Evolutionary conservation across 2,113 vertebrate genomes (phyloP), one percentile per base, ranked within the genome.

Genomic region (Rallus limicola): DNA sequence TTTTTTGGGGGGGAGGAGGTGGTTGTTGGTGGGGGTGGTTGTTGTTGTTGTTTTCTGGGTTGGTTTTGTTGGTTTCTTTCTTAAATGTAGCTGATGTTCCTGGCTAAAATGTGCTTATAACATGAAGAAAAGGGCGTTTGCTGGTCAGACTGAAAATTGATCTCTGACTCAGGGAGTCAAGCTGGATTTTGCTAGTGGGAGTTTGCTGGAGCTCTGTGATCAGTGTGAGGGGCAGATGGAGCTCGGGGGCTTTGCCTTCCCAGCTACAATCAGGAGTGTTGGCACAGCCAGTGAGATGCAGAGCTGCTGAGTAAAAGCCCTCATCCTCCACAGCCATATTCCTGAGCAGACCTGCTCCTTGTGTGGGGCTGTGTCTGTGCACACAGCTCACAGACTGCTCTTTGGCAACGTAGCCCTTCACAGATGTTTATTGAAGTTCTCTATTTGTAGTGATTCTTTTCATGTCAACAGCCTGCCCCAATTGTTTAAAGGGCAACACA

Each of bases 231-330:
- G 16, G 9, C 67, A 81, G 69, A 19, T 29, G 68, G 88, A 79
- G 82, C 44, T 58, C 1, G 0, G 46, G 72, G 33, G 18, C 71
- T 68, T 9, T 48, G 16, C 42, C 31, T 36, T 50, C 38, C 56
- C 20, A 1, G 19, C 67, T 11, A 4, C 0, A 0, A 7, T 5
- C 12, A 34, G 80, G 10, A 38, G 38, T 10, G 13, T 59, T 24
- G 26, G 64, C 81, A 68, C 64, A 62, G 71, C 4, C 59, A 63
- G 36, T 0, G 9, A 88, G 88, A 44, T 83, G 85, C 48, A 60
- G 71, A 55, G 46, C 46, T 92, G 75, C 88, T n/a, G 64, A 60
- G 56, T 6, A 42, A 74, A 79, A 11, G 4, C 9, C 26, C 56
- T 52, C n/a, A 13, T 69, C 48, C 78, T 75, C 19, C 72, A 69